Evolutionary conservation across 2,888 invertebrate genomes (phyloP), one percentile per base, ranked within the genome.

Genomic region (Sinopyrophorus schimmeli): DNA sequence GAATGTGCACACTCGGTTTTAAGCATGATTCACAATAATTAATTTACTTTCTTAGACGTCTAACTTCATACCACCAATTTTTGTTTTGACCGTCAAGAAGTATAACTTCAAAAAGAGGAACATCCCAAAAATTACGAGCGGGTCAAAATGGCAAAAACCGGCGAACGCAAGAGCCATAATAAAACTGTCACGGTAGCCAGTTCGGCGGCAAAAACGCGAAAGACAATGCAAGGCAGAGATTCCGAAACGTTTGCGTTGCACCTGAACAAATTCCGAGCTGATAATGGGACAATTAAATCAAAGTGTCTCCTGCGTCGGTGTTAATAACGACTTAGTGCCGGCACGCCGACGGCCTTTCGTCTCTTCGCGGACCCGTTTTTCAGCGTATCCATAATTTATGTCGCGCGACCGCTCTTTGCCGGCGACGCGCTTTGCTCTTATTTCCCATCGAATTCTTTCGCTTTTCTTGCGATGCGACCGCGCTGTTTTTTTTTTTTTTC

Each of bases 241-340:
- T 55, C 56, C 59, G 46, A 40, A 42, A 40, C 56, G 57, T 57
- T 55, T 52, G 55, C 55, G 51, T 64, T 65, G 67, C 67, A 67
- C 68, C 66, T 67, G 64, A 65, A 57, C 62, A 63, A 65, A 68
- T 68, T 67, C 68, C 65, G 48, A 55, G 55, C 58, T 47, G 61
- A 54, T 59, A 66, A 63, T 58, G 51, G 55, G 63, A 67, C 69
- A 68, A 71, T 69, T 71, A 70, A 69, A 71, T 70, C 70, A 69
- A 69, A 61, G 63, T 63, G 68, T 66, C 59, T 63, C 58, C 54
- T 62, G 64, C 60, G 61, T 64, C 68, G 67, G 70, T 59, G 63
- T 63, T 63, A 61, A 62, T 61, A 63, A 63, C 61, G 63, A 58
- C 61, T 57, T 50, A 50, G 59, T 63, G 66, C 64, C 66, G 64